These are phyloP conservation scores for Andrena marginata DNA, from an alignment of 2,888 invertebrate species.

Conservation along the genomic window DNA sequence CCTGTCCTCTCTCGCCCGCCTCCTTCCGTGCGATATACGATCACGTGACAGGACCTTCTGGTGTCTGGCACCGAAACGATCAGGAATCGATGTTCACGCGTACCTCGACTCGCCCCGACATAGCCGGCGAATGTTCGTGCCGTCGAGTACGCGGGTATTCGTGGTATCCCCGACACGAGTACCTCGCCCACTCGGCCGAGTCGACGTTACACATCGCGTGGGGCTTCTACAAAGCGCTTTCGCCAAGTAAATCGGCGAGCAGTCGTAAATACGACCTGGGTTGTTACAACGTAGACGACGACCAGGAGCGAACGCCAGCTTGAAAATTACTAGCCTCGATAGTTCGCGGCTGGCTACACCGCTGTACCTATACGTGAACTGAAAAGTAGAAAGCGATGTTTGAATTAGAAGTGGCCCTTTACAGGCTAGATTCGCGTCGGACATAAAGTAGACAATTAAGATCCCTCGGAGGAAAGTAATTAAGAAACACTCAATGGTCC, in stretches of 20 bases:
- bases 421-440: too few species aligned
- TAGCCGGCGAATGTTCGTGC: conserved; percentile 55
- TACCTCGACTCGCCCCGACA: conserved; percentile 59
- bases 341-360: background rate
- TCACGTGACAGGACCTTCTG: conserved; percentile 72
- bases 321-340: background rate
- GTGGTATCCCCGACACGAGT: conserved; percentile 65
- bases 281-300: conserved; percentile 29
- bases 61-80: conserved; percentile 76
- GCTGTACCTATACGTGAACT: background rate
- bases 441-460: too few species aligned
- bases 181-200: conserved; percentile 48
- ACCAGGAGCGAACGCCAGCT: conserved; percentile 1
- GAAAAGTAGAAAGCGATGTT: background rate
- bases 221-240: conserved; percentile 37
- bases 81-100: conserved; percentile 72
- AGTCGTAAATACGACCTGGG: conserved; percentile 46
- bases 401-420: too few species aligned
- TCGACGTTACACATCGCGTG: conserved; percentile 53
- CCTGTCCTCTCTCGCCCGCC: conserved; percentile 34
- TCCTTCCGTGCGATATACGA: conserved; percentile 54
- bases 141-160: conserved; percentile 60
- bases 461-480: too few species aligned
- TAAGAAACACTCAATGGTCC: too few species aligned
- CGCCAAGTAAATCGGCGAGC: conserved; percentile 28